A percentile compares a stretch with the other conserved stretches of the same genome.
These are phyloP conservation scores for Dasypogon diadema DNA, from an alignment of 2,888 invertebrate species.

Conservation along the genomic window DNA sequence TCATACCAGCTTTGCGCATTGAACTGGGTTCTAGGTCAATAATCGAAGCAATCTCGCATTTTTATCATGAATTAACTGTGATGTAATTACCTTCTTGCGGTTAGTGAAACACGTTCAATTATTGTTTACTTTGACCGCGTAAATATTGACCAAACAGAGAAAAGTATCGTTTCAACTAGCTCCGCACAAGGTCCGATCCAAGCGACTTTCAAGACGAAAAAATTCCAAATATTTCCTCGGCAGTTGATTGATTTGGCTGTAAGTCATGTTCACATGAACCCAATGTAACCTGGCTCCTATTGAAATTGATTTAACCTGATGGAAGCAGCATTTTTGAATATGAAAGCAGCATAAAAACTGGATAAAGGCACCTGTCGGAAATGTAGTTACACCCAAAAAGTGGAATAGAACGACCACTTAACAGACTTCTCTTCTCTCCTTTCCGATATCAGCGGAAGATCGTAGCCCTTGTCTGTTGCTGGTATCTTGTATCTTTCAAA, in stretches of 20 bases:
- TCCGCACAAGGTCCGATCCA: not conserved
- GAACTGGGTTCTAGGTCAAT: not conserved
- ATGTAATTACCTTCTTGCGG: not conserved
- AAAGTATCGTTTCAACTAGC: not conserved
- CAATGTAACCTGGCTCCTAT: conserved; percentile 43
- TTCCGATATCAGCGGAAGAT: not conserved
- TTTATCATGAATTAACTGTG: not conserved
- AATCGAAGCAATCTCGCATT: not conserved
- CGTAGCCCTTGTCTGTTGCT: not conserved
- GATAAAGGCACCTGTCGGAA: conserved; percentile 54
- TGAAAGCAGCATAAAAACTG: conserved; percentile 42
- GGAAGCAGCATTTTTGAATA: conserved; percentile 41
- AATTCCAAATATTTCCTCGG: conserved; percentile 37
- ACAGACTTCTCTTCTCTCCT: not conserved
- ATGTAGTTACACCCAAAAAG: conserved; percentile 54
- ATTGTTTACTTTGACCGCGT: conserved; percentile 3
- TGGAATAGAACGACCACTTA: conserved; percentile 43
- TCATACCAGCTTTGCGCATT: no score
- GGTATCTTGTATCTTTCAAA: conserved; percentile 53
- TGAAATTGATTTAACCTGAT: conserved; percentile 49
- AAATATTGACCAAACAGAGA: not conserved
- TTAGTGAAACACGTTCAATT: not conserved
- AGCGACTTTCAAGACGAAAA: conserved; percentile 12
- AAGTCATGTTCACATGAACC: conserved; percentile 47
- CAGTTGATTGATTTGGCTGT: conserved; percentile 48